Evolutionary conservation across 2,888 invertebrate genomes (phyloP).

Genomic region (Athalia rosae): DNA sequence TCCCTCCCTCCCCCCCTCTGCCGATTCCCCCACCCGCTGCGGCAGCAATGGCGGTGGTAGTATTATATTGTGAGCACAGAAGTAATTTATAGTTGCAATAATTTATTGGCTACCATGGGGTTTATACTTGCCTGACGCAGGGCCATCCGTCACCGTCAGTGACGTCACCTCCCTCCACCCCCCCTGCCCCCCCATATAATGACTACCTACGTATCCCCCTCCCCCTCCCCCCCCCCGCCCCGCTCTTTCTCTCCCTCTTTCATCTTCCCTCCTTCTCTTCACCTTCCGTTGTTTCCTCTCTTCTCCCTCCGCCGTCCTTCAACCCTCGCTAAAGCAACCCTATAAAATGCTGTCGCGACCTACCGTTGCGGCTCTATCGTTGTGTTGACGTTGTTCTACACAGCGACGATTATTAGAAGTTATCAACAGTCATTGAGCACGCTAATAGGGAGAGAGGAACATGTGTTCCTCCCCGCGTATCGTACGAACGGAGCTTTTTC

Average conservation of each 20-base stretch:
- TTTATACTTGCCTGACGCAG: slow-evolving; percentile 74
- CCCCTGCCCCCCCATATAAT: slow-evolving; percentile 65
- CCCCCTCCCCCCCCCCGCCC: slow-evolving; percentile 54
- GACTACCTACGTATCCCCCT: slow-evolving; percentile 70
- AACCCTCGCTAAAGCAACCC: background rate
- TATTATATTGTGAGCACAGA: slow-evolving; percentile 73
- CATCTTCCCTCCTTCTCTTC: slow-evolving; percentile 46
- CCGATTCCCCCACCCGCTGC: slow-evolving; percentile 60
- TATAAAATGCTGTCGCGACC: background rate
- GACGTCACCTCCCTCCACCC: slow-evolving; percentile 72
- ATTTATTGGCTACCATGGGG: slow-evolving; percentile 74
- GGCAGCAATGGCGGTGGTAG: slow-evolving; percentile 70
- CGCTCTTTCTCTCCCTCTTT: slow-evolving; percentile 50
- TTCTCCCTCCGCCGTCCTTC: slow-evolving; percentile 48
- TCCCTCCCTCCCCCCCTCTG: slow-evolving; percentile 58
- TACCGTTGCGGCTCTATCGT: slow-evolving; percentile 1
- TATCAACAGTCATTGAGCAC: slow-evolving; percentile 26
- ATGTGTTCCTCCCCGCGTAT: background rate
- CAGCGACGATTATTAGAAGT: background rate
- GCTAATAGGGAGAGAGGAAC: background rate
- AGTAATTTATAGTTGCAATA: slow-evolving; percentile 74
- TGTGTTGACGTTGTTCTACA: background rate
- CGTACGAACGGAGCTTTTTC: no score
- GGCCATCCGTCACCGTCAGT: slow-evolving; percentile 74
- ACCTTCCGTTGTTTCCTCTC: slow-evolving; percentile 46